Percentiles rank a stretch among this genome's conserved stretches.
These are phyloP conservation scores for Gorilla gorilla DNA, from an alignment of 2,113 vertebrate genomes.

Conservation along the genomic window DNA sequence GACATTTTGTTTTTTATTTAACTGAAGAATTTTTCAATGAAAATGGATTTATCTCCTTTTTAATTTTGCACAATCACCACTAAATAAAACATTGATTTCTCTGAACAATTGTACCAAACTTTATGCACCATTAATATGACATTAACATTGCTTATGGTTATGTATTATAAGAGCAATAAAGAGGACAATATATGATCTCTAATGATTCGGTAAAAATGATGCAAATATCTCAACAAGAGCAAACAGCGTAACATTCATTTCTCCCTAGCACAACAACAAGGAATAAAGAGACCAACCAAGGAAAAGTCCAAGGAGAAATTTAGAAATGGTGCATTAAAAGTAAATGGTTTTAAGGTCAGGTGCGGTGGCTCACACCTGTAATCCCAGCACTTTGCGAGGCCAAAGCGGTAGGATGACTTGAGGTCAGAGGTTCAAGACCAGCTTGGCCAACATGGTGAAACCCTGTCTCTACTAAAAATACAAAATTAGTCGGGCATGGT, in stretches of 20 bases:
- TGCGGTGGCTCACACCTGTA: no score
- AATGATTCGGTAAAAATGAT: background rate
- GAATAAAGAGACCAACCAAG: background rate
- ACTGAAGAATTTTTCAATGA: constrained; percentile 7
- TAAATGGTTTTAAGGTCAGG: background rate
- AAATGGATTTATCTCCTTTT: background rate
- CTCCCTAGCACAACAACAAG: background rate
- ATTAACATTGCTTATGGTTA: background rate
- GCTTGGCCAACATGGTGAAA: no score
- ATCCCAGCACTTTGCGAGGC: no score
- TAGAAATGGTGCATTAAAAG: background rate
- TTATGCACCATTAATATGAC: background rate
- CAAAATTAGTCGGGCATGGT: no score
- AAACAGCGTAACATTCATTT: background rate
- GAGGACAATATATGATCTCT: background rate
- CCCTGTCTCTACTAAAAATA: no score
- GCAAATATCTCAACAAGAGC: background rate
- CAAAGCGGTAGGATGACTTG: no score
- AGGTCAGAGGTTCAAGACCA: no score
- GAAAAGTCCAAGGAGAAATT: background rate
- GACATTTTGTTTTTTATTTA: background rate
- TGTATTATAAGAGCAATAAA: background rate
- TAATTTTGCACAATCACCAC: constrained; percentile 20
- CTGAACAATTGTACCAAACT: background rate
- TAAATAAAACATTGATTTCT: background rate